These are phyloP conservation scores for Lanius collurio DNA, from an alignment of 2,113 vertebrate species.

Conservation along the genomic window DNA sequence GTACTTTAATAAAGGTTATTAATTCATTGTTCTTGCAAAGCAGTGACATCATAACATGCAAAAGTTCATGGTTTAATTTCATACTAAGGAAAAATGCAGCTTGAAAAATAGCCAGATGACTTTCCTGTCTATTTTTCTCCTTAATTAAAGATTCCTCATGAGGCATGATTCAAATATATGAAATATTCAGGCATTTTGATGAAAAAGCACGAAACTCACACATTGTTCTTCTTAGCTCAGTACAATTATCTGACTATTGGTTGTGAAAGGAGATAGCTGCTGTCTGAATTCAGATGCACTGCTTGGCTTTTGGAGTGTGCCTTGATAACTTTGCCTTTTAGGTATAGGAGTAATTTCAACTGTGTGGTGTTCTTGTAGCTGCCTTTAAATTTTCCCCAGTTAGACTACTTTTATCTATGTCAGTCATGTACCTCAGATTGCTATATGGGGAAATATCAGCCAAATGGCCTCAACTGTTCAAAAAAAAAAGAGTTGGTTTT, in stretches of 20 bases:
- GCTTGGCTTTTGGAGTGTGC: neutral
- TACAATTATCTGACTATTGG: neutral
- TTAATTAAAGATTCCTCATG: neutral
- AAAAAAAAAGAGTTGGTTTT: neutral
- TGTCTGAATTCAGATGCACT: neutral
- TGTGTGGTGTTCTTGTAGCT: neutral
- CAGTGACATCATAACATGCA: neutral
- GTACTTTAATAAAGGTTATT: neutral
- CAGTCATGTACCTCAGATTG: neutral
- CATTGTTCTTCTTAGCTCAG: neutral
- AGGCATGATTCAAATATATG: neutral
- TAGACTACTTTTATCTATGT: neutral
- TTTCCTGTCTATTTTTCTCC: neutral
- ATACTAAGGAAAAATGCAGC: neutral
- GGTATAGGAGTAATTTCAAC: neutral
- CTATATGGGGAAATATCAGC: neutral
- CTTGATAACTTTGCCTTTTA: neutral
- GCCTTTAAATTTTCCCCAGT: neutral
- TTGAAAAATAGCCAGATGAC: neutral
- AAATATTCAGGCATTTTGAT: neutral
- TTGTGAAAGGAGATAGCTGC: neutral
- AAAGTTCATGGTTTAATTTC: neutral
- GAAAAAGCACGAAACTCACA: neutral
- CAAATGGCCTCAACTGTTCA: neutral
- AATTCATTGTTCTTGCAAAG: neutral